A percentile compares a stretch with the other conserved stretches of the same genome.
Evolutionary conservation across 2,113 vertebrate species (phyloP).

Genomic region (Daboia siamensis): DNA sequence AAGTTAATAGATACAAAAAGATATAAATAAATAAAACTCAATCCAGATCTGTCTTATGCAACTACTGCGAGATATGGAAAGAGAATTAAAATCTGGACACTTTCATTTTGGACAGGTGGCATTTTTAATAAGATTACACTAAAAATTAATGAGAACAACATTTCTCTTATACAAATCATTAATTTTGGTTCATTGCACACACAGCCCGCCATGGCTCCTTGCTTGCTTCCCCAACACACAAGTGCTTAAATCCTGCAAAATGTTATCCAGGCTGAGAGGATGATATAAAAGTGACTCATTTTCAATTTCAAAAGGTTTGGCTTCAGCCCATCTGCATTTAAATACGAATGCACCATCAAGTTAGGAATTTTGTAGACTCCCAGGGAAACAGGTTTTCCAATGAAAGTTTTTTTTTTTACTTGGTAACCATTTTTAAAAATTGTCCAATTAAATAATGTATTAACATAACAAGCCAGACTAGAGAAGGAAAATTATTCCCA

Average conservation of each 20-base stretch:
- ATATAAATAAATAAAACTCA: neutral
- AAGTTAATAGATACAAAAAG: slow-evolving; percentile 28
- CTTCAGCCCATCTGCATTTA: slow-evolving; percentile 43
- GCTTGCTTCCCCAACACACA: slow-evolving; percentile 20
- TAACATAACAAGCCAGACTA: slow-evolving; percentile 18
- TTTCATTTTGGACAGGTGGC: slow-evolving; percentile 56
- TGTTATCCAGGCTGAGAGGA: slow-evolving; percentile 54
- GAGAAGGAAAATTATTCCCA: slow-evolving; percentile 16
- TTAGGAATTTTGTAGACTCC: slow-evolving; percentile 33
- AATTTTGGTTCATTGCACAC: slow-evolving; percentile 63
- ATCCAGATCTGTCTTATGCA: slow-evolving; percentile 35
- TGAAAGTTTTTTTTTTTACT: neutral
- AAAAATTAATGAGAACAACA: slow-evolving; percentile 65
- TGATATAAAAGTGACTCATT: slow-evolving; percentile 55
- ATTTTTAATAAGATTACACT: slow-evolving; percentile 65
- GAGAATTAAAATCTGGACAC: slow-evolving; percentile 54
- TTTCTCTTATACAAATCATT: slow-evolving; percentile 67
- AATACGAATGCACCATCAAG: slow-evolving; percentile 12
- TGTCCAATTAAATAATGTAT: slow-evolving; percentile 17
- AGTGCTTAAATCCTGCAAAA: slow-evolving; percentile 51
- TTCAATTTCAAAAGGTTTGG: slow-evolving; percentile 53
- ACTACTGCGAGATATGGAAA: slow-evolving; percentile 45
- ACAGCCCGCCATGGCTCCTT: slow-evolving; percentile 55
- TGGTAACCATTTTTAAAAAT: neutral
- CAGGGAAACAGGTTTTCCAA: slow-evolving; percentile 6